Evolutionary conservation across 2,113 vertebrate genomes (phyloP).

Genomic region (Paedocypris sp.): DNA sequence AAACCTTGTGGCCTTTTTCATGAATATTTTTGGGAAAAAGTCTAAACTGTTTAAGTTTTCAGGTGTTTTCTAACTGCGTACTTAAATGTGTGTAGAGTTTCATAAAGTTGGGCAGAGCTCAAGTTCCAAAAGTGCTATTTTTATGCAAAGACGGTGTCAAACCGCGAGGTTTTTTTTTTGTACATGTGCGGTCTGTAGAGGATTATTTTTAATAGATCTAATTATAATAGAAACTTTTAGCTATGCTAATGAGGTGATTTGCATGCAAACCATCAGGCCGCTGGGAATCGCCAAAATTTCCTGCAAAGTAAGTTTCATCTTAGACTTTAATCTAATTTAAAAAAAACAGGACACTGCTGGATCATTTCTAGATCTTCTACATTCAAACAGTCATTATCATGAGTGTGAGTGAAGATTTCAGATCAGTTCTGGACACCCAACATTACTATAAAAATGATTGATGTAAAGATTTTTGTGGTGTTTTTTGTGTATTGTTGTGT

Average conservation of each 20-base stretch:
- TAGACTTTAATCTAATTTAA: slow-evolving; percentile 58
- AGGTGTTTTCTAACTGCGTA: too few species aligned
- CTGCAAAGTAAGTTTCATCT: slow-evolving; percentile 46
- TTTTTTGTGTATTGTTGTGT: too few species aligned
- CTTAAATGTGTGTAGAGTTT: too few species aligned
- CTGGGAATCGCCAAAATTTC: slow-evolving; percentile 50
- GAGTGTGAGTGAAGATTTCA: slow-evolving; percentile 50
- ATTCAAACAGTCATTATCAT: slow-evolving; percentile 63
- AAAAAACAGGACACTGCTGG: slow-evolving; percentile 51
- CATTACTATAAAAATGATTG: too few species aligned
- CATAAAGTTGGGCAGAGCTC: too few species aligned
- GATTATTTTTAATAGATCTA: too few species aligned
- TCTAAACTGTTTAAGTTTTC: too few species aligned
- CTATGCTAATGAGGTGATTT: slow-evolving; percentile 64
- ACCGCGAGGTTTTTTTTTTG: slow-evolving; percentile 17
- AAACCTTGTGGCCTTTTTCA: too few species aligned
- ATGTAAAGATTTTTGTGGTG: too few species aligned
- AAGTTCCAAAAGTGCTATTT: too few species aligned
- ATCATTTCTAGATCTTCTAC: slow-evolving; percentile 54
- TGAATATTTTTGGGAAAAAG: too few species aligned
- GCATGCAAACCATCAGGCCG: slow-evolving; percentile 52
- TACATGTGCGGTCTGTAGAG: slow-evolving; percentile 31
- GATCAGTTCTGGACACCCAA: too few species aligned
- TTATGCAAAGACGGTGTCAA: slow-evolving; percentile 24
- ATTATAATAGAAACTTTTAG: slow-evolving; percentile 59